Base-by-base conservation (phyloP, 2,888 invertebrate species). In the Capitulum mitella region DNA sequence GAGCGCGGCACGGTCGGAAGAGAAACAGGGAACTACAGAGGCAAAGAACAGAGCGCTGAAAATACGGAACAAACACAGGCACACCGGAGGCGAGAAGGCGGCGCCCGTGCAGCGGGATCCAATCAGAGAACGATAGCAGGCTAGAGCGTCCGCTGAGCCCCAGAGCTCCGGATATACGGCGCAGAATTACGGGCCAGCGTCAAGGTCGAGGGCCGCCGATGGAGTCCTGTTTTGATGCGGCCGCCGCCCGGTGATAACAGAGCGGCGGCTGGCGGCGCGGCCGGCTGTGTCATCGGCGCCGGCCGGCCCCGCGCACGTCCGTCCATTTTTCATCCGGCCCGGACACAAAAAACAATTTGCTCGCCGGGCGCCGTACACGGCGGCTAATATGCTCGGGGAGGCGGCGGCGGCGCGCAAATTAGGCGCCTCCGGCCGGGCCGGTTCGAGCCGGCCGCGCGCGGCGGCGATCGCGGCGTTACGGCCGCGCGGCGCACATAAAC, bases 61-160 rank as follows among this genome's bases (percentile, higher is more conserved):
- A n/a, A n/a, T n/a, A n/a, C n/a, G n/a, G n/a, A n/a, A n/a, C n/a
- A n/a, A n/a, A n/a, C n/a, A n/a, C n/a, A n/a, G n/a, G n/a, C n/a
- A n/a, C n/a, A n/a, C n/a, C n/a, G n/a, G n/a, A n/a, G n/a, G n/a
- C n/a, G n/a, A n/a, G n/a, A n/a, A n/a, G n/a, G n/a, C n/a, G n/a
- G n/a, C n/a, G n/a, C n/a, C n/a, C 32, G 37, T 70, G 37, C 37
- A 70, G 37, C 70, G 70, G 70, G 34, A 37, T 70, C 70, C 70
- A 70, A 70, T 70, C 70, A 70, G 37, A 37, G 70, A 70, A 37
- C 5, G 70, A 70, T 70, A 37, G 37, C 22, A 70, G 10, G 34
- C 64, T 5, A 26, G 16, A 34, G 64, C 34, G 64, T 19, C 64
- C 14, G 34, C 64, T 64, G 70, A 70, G 70, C 70, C 70, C 34